Evolutionary conservation across 2,888 invertebrate species (phyloP).

Genomic region (Carterocephalus palaemon): DNA sequence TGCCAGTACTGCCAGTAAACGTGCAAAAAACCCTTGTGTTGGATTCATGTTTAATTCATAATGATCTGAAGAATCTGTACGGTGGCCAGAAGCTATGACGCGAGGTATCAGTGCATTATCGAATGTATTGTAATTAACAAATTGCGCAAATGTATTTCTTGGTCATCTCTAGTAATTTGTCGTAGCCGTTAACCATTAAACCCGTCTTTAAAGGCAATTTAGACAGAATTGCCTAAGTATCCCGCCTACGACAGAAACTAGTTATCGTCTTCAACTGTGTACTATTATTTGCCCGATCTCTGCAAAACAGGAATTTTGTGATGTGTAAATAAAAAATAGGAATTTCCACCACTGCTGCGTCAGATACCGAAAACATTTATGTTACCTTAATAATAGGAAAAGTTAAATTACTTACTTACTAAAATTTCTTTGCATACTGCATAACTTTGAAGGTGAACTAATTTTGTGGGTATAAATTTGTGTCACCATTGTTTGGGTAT

Average conservation of each 20-base stretch:
- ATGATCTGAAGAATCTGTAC: too few relatives aligned
- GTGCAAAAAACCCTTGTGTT: too few relatives aligned
- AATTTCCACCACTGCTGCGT: too few relatives aligned
- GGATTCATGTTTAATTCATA: neutral
- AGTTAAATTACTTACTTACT: constrained; percentile 5
- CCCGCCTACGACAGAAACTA: constrained; percentile 14
- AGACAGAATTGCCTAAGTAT: constrained; percentile 14
- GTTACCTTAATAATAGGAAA: too few relatives aligned
- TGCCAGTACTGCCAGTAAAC: too few relatives aligned
- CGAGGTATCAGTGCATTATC: too few relatives aligned
- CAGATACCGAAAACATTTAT: too few relatives aligned
- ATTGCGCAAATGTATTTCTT: constrained; percentile 19
- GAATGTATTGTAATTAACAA: constrained; percentile 12
- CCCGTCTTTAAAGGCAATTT: constrained; percentile 20
- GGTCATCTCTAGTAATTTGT: constrained; percentile 18
- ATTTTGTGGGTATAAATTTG: constrained; percentile 8
- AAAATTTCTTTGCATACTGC: neutral
- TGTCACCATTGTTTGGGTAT: constrained; percentile 17
- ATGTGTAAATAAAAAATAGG: too few relatives aligned
- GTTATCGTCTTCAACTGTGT: constrained; percentile 9
- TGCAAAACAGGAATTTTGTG: too few relatives aligned
- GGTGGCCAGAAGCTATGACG: too few relatives aligned
- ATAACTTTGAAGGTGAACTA: constrained; percentile 6
- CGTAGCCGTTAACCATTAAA: constrained; percentile 13
- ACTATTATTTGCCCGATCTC: neutral